Conservation (phyloP, 2,113 vertebrate species). For the Pelodiscus sinensis region DNA sequence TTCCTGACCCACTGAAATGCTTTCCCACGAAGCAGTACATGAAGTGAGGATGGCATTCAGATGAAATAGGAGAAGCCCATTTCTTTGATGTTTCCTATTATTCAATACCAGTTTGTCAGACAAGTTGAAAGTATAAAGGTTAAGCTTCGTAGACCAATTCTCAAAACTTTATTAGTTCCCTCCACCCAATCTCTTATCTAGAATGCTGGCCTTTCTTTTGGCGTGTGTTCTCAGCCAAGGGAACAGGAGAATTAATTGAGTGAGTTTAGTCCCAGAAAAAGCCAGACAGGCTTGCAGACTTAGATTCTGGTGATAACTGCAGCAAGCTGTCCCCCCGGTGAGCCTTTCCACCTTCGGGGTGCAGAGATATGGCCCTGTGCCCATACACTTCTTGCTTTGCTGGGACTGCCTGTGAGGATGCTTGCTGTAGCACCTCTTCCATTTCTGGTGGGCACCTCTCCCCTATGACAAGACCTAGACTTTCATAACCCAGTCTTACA, state of each 20-base stretch:
- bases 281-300: conserved; percentile 7
- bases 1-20: conserved; percentile 41
- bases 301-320: conserved; percentile 8
- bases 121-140: conserved; percentile 14
- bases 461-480: background rate
- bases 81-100: conserved; percentile 3
- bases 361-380: background rate
- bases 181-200: background rate
- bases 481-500: conserved; percentile 7
- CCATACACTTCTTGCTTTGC: background rate
- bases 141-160: conserved; percentile 20
- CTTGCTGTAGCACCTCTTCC: conserved; percentile 11
- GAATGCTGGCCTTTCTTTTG: background rate
- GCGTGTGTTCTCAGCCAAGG: background rate
- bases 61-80: background rate
- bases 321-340: conserved; percentile 6
- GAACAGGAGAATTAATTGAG: background rate
- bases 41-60: conserved; percentile 48
- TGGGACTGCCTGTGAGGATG: background rate
- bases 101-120: conserved; percentile 12
- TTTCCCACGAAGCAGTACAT: conserved; percentile 65
- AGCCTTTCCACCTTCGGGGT: background rate
- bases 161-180: background rate
- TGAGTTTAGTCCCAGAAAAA: conserved; percentile 27
- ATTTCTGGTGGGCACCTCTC: background rate